These are phyloP conservation scores for Enoplolaimus lenunculus DNA, from an alignment of 2,888 invertebrate genomes.

Conservation along the genomic window DNA sequence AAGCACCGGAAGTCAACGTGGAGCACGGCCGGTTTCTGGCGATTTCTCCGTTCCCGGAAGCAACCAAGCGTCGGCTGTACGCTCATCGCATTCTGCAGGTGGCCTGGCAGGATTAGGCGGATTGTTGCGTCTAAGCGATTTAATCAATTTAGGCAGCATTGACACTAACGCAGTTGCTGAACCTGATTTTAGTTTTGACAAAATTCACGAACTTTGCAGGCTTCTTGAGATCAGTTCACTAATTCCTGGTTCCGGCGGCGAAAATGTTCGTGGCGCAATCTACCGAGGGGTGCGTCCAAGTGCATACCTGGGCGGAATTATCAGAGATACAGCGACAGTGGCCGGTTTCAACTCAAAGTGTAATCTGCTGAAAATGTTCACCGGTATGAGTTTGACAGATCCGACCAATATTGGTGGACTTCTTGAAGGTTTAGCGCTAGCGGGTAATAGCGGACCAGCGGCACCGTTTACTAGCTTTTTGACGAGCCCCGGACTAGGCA, in stretches of 20 bases:
- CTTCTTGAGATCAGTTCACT: background rate
- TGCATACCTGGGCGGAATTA: background rate
- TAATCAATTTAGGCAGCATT: background rate
- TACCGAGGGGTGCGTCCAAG: background rate
- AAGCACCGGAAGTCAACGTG: too few relatives aligned
- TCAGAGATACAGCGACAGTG: background rate
- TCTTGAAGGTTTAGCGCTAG: background rate
- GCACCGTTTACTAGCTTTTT: background rate
- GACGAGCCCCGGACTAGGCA: background rate
- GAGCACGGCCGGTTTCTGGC: too few relatives aligned
- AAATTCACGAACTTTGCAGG: background rate
- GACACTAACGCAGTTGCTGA: background rate
- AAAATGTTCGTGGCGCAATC: background rate
- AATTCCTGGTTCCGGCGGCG: too few relatives aligned
- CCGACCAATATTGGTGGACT: background rate
- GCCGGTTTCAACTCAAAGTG: background rate
- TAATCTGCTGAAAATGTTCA: background rate
- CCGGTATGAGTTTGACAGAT: background rate
- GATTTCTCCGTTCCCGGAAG: too few relatives aligned
- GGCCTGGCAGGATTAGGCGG: background rate
- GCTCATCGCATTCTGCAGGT: background rate
- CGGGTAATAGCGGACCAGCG: background rate
- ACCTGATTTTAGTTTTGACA: background rate
- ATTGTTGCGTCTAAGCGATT: background rate
- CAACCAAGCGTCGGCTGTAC: too few relatives aligned